phyloP scores from a whole-genome alignment of 2,888 invertebrate species.

The Erebia aethiops region DNA sequence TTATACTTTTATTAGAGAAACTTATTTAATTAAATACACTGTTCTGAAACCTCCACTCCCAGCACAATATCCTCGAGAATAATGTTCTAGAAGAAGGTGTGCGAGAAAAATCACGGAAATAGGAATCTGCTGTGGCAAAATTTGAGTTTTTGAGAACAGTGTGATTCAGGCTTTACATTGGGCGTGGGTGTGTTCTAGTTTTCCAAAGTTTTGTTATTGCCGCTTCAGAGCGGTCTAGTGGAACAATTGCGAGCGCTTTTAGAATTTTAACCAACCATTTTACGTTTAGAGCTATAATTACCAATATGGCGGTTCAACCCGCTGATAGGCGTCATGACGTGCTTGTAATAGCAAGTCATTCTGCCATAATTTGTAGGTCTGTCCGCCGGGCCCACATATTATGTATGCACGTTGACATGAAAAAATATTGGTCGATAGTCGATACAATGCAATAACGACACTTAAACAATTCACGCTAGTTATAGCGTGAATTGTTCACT shows the following conservation, averaged over 20 bases:
- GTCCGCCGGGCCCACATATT: too few relatives aligned
- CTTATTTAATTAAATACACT: background rate
- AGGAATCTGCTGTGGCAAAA: too few relatives aligned
- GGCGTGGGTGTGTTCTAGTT: conserved; percentile 20
- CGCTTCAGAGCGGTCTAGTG: conserved; percentile 39
- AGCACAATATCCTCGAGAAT: background rate
- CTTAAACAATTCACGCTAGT: too few relatives aligned
- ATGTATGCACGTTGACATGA: too few relatives aligned
- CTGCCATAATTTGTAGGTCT: too few relatives aligned
- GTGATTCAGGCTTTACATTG: background rate
- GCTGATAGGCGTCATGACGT: too few relatives aligned
- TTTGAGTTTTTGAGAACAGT: background rate
- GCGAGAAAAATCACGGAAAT: background rate
- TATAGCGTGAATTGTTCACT: too few relatives aligned
- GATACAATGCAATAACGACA: too few relatives aligned
- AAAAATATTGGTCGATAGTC: too few relatives aligned
- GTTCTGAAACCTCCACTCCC: background rate
- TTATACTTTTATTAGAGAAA: background rate
- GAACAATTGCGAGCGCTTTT: conserved; percentile 40
- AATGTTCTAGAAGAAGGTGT: background rate
- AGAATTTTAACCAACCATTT: conserved; percentile 35
- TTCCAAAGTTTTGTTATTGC: conserved; percentile 47
- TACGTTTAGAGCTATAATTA: conserved; percentile 25
- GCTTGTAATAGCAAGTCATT: too few relatives aligned
- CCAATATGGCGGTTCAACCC: too few relatives aligned